Evolutionary conservation across 2,113 vertebrate genomes (phyloP), one percentile per base, ranked within the genome.

Genomic region (Gymnocephalus cernua): DNA sequence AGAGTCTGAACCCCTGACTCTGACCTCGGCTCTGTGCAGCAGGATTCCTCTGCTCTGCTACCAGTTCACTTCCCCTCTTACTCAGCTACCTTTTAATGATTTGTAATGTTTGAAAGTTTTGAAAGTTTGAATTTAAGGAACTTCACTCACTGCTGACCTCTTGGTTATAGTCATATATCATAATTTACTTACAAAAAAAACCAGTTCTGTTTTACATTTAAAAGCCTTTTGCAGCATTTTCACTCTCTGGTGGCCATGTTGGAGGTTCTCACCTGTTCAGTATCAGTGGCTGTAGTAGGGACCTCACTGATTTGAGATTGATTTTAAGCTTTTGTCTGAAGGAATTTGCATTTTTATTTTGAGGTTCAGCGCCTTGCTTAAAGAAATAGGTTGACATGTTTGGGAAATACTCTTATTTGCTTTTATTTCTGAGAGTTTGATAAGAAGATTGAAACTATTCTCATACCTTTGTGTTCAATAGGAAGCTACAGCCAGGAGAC

Each of bases 11-110:
- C 83, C 80, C 65, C 35, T 87, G 85, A 58, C 57, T 65, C 51
- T 91, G 88, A 89, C 85, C 85, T 58, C 35, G 41, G n/a, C 38
- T 64, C 74, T 45, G 48, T 44, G 57, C 72, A 7, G 32, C 83
- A 35, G 57, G 18, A 51, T 18, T 15, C 56, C 53, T 64, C 57
- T 15, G 32, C 74, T 80, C 32, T 68, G 82, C 82, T 86, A 59
- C 76, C 45, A 90, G 77, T 67, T 78, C 84, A 85, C 86, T 89
- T 87, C 82, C 84, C 53, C 19, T 86, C 4, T 66, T 62, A 27
- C 58, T 63, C 82, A 56, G 63, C 66, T 45, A 50, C 64, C 71
- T 80, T 78, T 14, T n/a, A n/a, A 35, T 6, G 11, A 61, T 57
- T 65, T 48, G 56, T 48, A 72, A 79, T 62, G 5, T 6, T 50